A percentile compares a stretch with the other conserved stretches of the same genome.
Evolutionary conservation across 2,888 invertebrate genomes (phyloP).

Genomic region (Bibio marci): DNA sequence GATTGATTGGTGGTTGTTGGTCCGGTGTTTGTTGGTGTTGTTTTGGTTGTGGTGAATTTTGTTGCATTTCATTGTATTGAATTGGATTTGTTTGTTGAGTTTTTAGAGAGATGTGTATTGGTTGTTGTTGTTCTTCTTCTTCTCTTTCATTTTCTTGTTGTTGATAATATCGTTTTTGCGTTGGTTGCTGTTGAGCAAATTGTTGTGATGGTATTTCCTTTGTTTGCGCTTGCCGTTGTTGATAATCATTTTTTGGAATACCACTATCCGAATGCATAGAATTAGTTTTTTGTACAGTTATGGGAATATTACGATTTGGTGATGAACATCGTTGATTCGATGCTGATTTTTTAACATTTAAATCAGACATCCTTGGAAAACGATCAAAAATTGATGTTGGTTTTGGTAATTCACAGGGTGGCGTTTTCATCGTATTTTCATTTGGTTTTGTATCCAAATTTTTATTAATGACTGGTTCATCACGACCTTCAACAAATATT

Average conservation of each 20-base stretch:
- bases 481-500: conserved; percentile 64
- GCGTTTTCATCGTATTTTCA: not conserved
- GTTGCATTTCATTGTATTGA: conserved; percentile 4
- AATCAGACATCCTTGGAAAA: conserved; percentile 7
- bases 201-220: conserved; percentile 10
- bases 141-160: conserved; percentile 5
- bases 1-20: conserved; percentile 14
- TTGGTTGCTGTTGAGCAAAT: conserved; percentile 14
- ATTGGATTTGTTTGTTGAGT: conserved; percentile 1
- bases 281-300: not conserved
- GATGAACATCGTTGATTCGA: conserved; percentile 2
- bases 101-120: conserved; percentile 7
- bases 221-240: conserved; percentile 18
- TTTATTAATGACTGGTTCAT: conserved; percentile 51
- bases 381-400: conserved; percentile 10
- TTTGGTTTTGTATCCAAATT: conserved; percentile 23
- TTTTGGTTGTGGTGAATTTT: conserved; percentile 5
- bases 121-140: conserved; percentile 16
- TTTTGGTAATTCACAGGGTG: conserved; percentile 8
- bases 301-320: not conserved
- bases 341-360: not conserved
- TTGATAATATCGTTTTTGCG: no score
- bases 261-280: conserved; percentile 4
- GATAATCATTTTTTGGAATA: conserved; percentile 8
- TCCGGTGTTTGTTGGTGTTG: conserved; percentile 5